Evolutionary conservation across 2,888 invertebrate species (phyloP), one percentile per base, ranked within the genome.

Genomic region (Auanema sp.): DNA sequence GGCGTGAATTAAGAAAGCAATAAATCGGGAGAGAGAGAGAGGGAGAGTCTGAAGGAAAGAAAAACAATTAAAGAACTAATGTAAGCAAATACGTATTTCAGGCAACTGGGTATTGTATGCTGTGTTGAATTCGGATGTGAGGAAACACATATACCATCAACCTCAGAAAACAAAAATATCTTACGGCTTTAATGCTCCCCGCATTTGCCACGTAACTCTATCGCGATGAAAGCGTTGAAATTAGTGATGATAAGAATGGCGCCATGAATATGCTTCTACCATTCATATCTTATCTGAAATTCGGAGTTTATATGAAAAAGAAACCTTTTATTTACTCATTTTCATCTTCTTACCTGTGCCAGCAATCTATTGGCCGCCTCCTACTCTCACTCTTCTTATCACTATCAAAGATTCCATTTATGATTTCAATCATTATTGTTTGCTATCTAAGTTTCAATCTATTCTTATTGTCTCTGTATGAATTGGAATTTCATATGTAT

Each of bases 81-180:
- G 33, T 33, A 33, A 8, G 8, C 33, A 33, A 33, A 33, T 8
- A 8, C 33, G 3, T 5, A 50, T 74, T 77, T 57, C 66, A 71
- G 79, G 79, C 14, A 79, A 79, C 60, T 79, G 77, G 72, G 69
- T 79, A 12, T 71, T 79, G 40, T 79, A 79, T 57, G 79, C 78
- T 1, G 66, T 79, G 10, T 67, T 79, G 18, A 79, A 79, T 60
- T 67, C 71, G 23, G 79, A 79, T 56, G 74, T 79, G 8, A 68
- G 79, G 2, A 74, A 76, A 57, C 76, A 79, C 61, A 75, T 79
- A 58, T 72, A 76, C 66, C 66, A 65, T 43, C 64, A 60, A 55
- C 68, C 71, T 25, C 64, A 66, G 47, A 71, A 71, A 58, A 67
- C 47, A 47, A 16, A 51, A 8, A n/a, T 21, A 10, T 51, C 23